Base-by-base conservation (phyloP, 2,113 vertebrate species). In the Aegotheles bennettii region DNA sequence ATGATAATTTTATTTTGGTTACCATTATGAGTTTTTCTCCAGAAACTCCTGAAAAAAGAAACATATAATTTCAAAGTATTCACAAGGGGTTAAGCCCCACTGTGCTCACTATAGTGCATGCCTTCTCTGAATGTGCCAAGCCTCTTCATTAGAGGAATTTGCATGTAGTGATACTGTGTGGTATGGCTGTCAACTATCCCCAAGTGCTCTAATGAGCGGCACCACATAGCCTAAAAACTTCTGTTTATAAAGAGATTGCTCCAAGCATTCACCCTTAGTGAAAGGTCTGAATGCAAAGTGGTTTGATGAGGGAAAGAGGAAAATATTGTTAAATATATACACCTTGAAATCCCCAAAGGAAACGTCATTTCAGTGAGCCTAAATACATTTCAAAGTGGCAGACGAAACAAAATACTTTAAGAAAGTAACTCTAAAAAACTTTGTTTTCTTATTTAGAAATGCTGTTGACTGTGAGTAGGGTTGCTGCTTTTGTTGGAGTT, bases 81-180 rank as follows among this genome's bases (percentile, higher is more conserved):
- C 28, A 8, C 0, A 4, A 42, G 16, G 18, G 43, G 5, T 64
- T 87, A 75, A 93, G 16, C 13, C 16, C 16, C 10, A 0, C 57
- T 45, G 29, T 65, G 75, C 40, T 94, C 10, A 7, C 53, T 87
- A 11, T 51, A 82, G 87, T 45, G 76, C 26, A 5, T 90, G 29
- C 13, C 42, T 90, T 85, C 75, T 57, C 79, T 59, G 18, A 74
- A 60, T 45, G 18, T 64, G 81, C 80, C 77, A 90, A 94, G 74
- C 74, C 78, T 83, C 89, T 90, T 88, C 54, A 33, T 94, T 95
- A 94, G 94, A 87, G 71, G 63, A 95, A 89, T 96, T 96, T 95
- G 82, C 85, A 51, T 95, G 90, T 84, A 83, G 81, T 47, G 85
- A 48, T 92, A 13, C 35, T 29, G 35, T 35, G 63, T 54, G 38